These are phyloP conservation scores for Dicerorhinus sumatrensis DNA, from an alignment of 2,113 vertebrate species.

Conservation along the genomic window DNA sequence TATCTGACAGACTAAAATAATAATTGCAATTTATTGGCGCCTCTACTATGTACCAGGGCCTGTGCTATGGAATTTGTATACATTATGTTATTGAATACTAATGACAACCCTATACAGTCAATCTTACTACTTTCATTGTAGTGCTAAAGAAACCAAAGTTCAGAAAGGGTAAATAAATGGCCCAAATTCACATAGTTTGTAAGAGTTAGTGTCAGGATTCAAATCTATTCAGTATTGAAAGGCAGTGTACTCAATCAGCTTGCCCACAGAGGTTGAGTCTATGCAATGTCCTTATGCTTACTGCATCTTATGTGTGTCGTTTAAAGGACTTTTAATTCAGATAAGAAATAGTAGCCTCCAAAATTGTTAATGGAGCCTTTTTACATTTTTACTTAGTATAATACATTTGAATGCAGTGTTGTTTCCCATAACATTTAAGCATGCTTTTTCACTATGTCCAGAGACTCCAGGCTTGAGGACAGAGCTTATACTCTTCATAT, in stretches of 20 bases:
- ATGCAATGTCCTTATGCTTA: not conserved
- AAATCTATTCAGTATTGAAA: not conserved
- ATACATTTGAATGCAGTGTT: conserved; percentile 53
- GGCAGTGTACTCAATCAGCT: not conserved
- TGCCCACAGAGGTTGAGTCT: not conserved
- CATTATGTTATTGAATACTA: not conserved
- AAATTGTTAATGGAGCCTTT: not conserved
- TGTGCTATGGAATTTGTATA: not conserved
- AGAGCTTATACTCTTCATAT: not conserved
- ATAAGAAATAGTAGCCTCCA: conserved; percentile 50
- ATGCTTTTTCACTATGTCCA: conserved; percentile 54
- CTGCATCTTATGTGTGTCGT: not conserved
- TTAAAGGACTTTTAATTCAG: conserved; percentile 33
- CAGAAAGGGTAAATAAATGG: not conserved
- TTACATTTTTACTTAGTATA: not conserved
- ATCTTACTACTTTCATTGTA: not conserved
- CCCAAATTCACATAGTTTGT: not conserved
- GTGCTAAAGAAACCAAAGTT: not conserved
- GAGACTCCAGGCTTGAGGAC: not conserved
- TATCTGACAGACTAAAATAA: not conserved
- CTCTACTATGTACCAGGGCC: too few species aligned
- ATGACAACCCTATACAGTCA: not conserved
- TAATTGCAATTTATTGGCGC: not conserved
- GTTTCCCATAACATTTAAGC: conserved; percentile 10
- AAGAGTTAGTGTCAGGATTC: not conserved